Percentiles rank a stretch among this genome's conserved stretches.
Conservation (phyloP, 2,797 vertebrate species). For the Microhierax caerulescens region DNA sequence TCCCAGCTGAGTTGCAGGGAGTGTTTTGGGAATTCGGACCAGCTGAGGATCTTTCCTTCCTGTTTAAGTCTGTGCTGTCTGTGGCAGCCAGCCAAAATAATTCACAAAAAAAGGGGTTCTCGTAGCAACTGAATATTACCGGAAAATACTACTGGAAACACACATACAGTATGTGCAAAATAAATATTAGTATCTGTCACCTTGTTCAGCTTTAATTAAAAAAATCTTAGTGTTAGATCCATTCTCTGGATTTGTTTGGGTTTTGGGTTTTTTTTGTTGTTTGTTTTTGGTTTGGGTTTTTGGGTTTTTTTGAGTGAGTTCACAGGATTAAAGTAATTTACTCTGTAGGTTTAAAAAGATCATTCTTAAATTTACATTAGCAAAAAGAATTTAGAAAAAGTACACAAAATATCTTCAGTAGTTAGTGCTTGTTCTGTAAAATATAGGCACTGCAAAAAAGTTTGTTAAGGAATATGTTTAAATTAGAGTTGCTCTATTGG, state of each 20-base stretch:
- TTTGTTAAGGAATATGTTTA: not conserved
- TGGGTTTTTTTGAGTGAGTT: constrained; percentile 28
- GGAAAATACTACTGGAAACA: not conserved
- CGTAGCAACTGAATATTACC: not conserved
- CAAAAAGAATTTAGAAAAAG: not conserved
- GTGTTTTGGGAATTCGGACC: not conserved
- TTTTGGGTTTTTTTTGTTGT: not conserved
- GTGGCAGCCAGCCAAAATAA: not conserved
- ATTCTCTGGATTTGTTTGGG: not conserved
- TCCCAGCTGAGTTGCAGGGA: not conserved
- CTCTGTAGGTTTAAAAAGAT: constrained; percentile 47
- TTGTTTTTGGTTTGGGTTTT: too few species aligned
- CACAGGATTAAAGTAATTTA: constrained; percentile 32
- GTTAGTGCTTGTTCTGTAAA: not conserved
- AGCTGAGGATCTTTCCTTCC: not conserved
- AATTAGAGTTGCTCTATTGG: not conserved
- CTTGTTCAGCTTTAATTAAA: not conserved
- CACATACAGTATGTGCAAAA: not conserved
- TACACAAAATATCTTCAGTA: not conserved
- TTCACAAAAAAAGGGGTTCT: not conserved
- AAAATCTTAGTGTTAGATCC: not conserved
- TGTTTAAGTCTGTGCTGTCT: not conserved
- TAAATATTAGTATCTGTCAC: not conserved
- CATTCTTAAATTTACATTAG: constrained; percentile 36
- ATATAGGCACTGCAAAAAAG: not conserved